Base-by-base conservation (phyloP, 2,113 vertebrate genomes). In the Dasyprocta punctata region DNA sequence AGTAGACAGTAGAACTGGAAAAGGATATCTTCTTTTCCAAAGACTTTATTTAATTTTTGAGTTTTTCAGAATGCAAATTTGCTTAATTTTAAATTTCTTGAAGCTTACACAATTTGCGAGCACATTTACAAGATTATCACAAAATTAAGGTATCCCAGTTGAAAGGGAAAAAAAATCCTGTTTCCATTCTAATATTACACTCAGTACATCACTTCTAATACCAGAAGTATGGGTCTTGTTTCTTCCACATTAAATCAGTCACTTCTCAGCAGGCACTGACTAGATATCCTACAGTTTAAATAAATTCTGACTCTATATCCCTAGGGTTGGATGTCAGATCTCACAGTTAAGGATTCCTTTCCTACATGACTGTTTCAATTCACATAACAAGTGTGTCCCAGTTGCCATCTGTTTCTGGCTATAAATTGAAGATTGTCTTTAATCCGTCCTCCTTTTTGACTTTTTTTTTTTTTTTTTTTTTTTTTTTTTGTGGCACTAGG, bases 61-160 rank as follows among this genome's bases (percentile, higher is more conserved):
- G 22, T 71, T 30, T 22, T 91, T 80, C 86, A 82, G 86, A 88
- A 82, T 49, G 0, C 78, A 92, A 90, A 75, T 94, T 78, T 93
- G 49, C 30, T 93, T 58, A 65, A 24, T 80, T 49, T 95, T 5
- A 67, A 84, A 69, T 67, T 83, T 73, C 54, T 93, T 80, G 47
- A 89, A 47, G 65, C 4, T 36, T 90, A 44, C 2, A 30, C 30
- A 90, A 61, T 96, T 87, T 87, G n/a, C 38, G n/a, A 41, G 63
- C 3, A 38, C 56, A 82, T 86, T 91, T 89, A 58, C 1, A 94
- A 69, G 38, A 83, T 44, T 92, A 30, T 41, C 63, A 85, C 14
- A 84, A 86, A 92, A 90, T 94, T 78, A 95, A 96, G 77, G 92
- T 22, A 73, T 65, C 24, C 5, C 22, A 24, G n/a, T 12, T 93